Evolutionary conservation across 2,797 vertebrate genomes (phyloP), one percentile per base, ranked within the genome.

Genomic region (Acomys russatus): DNA sequence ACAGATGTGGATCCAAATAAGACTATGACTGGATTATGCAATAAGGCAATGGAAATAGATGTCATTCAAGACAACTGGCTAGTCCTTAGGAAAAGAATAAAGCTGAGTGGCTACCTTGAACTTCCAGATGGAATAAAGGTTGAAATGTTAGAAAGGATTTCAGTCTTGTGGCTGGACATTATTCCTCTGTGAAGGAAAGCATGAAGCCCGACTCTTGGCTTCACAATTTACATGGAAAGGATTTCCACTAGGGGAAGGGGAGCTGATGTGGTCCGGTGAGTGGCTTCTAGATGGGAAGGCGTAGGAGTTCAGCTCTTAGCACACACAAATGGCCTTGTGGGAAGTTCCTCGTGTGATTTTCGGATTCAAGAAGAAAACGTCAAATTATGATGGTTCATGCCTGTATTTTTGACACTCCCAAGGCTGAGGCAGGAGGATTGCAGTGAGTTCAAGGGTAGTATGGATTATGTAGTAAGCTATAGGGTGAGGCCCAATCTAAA

Each of bases 61-160:
- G 28, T 66, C 95, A 92, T 70, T 96, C 78, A 88, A 90, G 68
- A 96, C 15, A 92, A 56, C 30, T 25, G 44, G 18, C 64, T 92
- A 82, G 93, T 93, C 49, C 59, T n/a, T 74, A 22, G 85, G 64
- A 87, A 96, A 95, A 66, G 11, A 92, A 82, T 77, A 68, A 86
- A 88, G 51, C 2, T 94, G 68, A 28, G 59, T 92, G 3, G 17
- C n/a, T 78, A 82, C 71, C 80, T 93, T 88, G 63, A 95, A 88
- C 51, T 96, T 96, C 38, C 85, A 96, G 28, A 71, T 92, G 82
- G 54, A 95, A 80, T 89, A 91, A 82, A 95, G 79, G 87, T 93
- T 68, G 77, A 59, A 86, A 61, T 90, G 74, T 68, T n/a, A 66
- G n/a, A 68, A 88, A 80, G 15, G 10, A 54, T 18, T 77, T 61